These are phyloP conservation scores for Aleadryas rufinucha DNA, from an alignment of 2,113 vertebrate genomes.

Conservation along the genomic window DNA sequence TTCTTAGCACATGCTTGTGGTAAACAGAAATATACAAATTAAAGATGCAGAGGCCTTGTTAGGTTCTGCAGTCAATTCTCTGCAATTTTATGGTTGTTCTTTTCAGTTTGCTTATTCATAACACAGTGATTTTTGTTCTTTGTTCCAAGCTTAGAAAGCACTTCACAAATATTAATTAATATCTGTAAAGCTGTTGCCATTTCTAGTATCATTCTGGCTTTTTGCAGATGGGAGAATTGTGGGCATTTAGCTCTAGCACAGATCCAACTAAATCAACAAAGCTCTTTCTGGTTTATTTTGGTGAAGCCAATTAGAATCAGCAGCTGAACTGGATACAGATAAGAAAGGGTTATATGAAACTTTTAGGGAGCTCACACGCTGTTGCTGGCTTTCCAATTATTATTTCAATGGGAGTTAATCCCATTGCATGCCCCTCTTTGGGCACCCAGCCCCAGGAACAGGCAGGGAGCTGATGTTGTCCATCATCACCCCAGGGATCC, in stretches of 20 bases:
- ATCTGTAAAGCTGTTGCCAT: neutral
- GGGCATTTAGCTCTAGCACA: neutral
- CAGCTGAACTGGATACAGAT: neutral
- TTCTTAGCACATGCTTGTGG: neutral
- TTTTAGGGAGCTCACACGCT: neutral
- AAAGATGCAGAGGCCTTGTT: constrained; percentile 32
- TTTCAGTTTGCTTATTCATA: constrained; percentile 21
- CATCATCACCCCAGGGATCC: neutral
- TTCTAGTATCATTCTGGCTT: neutral
- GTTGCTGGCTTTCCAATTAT: neutral
- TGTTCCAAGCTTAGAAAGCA: constrained; percentile 13
- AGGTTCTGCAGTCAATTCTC: constrained; percentile 29
- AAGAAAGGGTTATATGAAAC: neutral
- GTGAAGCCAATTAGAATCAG: neutral
- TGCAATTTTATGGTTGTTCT: constrained; percentile 29
- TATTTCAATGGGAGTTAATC: neutral
- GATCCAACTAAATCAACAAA: neutral
- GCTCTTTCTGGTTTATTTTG: neutral
- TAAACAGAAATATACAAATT: neutral
- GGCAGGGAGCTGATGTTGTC: neutral
- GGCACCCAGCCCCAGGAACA: neutral
- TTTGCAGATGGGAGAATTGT: neutral
- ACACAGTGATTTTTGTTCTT: neutral
- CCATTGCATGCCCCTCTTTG: accelerated
- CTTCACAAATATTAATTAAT: constrained; percentile 36